Base-by-base conservation (phyloP, 2,888 invertebrate genomes). In the Andrena bucephala region DNA sequence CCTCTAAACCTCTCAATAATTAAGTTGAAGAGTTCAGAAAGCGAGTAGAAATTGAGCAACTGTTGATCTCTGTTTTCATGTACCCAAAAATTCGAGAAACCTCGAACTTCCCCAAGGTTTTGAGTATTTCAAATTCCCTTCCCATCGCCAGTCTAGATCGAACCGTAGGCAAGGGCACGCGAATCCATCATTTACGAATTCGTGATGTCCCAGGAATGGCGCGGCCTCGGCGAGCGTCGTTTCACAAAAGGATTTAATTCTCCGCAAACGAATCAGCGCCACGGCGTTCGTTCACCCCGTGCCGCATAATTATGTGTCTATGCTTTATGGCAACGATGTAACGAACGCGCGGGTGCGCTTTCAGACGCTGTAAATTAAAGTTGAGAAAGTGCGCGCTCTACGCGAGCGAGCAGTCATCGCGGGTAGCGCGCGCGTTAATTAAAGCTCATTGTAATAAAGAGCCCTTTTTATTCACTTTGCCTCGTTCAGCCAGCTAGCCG, bases 371-470 rank as follows among this genome's bases (percentile, higher is more conserved):
- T 91, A 91, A 91, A 91, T 91, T 91, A 90, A 90, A 90, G 91
- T 90, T 90, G 90, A 90, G 88, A 90, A 91, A 90, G 89, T 90
- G 89, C 84, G 84, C 83, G 89, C 85, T 86, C 84, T 87, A 87
- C 85, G 87, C 88, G 87, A 86, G 86, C 85, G 85, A 86, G 87
- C 86, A 90, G 90, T 91, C 90, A 89, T 90, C 90, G 90, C 85
- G 78, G 77, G 63, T 68, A 71, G 86, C 87, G 75, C 48, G 48
- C 87, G 90, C 90, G 92, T 92, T 92, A 92, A 92, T 92, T 92
- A 92, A 92, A 91, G 91, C 91, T 92, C 91, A 92, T 92, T 92
- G 92, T 92, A 92, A 92, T 92, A 92, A 92, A 92, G 91, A 92
- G 89, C 88, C 87, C 89, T 91, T 91, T 91, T 92, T 90, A 90